A percentile compares a stretch with the other conserved stretches of the same genome.
These are phyloP conservation scores for Limosa lapponica DNA, from an alignment of 2,797 vertebrate species.

Conservation along the genomic window DNA sequence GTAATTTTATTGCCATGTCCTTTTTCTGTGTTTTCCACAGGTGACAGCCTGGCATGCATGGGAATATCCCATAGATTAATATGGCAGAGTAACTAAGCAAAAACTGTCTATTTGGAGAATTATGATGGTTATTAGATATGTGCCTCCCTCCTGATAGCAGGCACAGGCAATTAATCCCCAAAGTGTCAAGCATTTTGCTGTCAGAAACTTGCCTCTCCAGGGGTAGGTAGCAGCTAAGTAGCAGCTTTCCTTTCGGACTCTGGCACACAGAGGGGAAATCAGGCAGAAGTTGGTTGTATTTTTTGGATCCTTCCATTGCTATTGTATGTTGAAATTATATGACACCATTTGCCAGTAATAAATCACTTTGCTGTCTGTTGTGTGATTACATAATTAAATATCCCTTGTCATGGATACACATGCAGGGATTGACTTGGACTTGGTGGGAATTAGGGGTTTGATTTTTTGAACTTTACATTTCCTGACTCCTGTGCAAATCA, in stretches of 20 bases:
- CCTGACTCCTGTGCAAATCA: conserved; percentile 70
- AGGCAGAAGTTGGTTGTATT: conserved; percentile 45
- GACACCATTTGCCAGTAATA: conserved; percentile 56
- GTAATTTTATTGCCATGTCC: not conserved
- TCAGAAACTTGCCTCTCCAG: conserved; percentile 17
- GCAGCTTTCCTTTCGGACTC: conserved; percentile 23
- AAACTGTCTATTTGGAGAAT: not conserved
- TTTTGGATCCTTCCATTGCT: conserved; percentile 59
- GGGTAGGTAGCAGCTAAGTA: conserved; percentile 56
- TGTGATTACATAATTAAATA: conserved; percentile 62
- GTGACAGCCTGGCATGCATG: not conserved
- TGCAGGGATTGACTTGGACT: conserved; percentile 41
- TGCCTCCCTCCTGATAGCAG: not conserved
- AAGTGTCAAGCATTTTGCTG: not conserved
- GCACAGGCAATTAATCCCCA: not conserved
- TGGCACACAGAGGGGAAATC: not conserved
- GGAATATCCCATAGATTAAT: not conserved
- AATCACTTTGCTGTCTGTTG: conserved; percentile 43
- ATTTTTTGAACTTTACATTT: conserved; percentile 68
- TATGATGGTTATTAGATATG: not conserved
- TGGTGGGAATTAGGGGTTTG: conserved; percentile 50
- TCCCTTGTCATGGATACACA: conserved; percentile 17
- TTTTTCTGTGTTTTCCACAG: not conserved
- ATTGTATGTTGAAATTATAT: conserved; percentile 51
- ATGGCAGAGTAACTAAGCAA: not conserved